Conservation (phyloP, 2,888 invertebrate genomes). For the Teleogryllus oceanicus region DNA sequence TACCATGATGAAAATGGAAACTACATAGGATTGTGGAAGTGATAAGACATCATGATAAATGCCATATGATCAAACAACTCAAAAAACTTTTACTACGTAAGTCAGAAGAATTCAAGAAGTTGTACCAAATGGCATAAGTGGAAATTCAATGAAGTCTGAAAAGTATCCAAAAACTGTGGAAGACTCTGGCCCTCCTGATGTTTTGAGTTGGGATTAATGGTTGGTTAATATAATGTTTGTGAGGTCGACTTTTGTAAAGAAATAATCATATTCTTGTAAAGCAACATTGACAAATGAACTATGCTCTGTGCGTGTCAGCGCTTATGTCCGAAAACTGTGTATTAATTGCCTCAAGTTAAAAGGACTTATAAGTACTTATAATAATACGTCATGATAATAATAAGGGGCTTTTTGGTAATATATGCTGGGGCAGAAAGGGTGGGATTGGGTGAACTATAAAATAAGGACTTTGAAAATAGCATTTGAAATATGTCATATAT, state of each 20-base stretch:
- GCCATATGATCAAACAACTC: neutral
- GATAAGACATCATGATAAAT: neutral
- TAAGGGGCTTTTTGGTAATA: conserved; percentile 18
- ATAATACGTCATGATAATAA: conserved; percentile 18
- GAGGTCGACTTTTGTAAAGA: neutral
- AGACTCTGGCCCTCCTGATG: neutral
- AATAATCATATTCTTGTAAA: conserved; percentile 2
- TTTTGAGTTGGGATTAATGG: neutral
- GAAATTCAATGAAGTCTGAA: neutral
- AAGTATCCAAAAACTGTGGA: neutral
- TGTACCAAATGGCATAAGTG: too few species aligned
- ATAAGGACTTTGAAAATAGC: conserved; percentile 10
- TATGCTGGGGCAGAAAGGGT: conserved; percentile 1
- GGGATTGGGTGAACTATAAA: neutral
- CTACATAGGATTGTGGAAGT: neutral
- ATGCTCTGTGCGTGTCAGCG: conserved; percentile 9
- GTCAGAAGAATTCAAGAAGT: too few species aligned
- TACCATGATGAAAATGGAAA: neutral
- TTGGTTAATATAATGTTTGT: neutral
- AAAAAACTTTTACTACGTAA: neutral
- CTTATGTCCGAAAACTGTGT: neutral
- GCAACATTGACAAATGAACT: conserved; percentile 4
- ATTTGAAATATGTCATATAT: conserved; percentile 9
- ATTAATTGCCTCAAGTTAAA: neutral
- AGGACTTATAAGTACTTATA: conserved; percentile 2